A percentile compares a stretch with the other conserved stretches of the same genome.
phyloP scores from a whole-genome alignment of 2,113 vertebrate genomes.

The Symphodus melops region DNA sequence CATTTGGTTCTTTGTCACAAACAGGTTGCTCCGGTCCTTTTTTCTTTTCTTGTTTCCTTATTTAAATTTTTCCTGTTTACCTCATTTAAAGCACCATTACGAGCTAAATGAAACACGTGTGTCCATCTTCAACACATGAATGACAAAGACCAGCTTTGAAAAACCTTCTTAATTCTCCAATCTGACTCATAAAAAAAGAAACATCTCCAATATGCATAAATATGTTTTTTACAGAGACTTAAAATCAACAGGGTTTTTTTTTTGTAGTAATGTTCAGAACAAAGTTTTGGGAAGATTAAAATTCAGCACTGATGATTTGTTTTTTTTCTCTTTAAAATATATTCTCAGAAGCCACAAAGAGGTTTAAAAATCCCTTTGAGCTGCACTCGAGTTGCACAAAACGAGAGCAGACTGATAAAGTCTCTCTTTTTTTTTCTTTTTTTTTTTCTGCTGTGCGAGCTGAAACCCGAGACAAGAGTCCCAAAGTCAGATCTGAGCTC shows the following conservation, averaged over 20 bases:
- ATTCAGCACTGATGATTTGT: not conserved
- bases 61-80: not conserved
- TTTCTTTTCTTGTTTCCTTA: not conserved
- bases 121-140: not conserved
- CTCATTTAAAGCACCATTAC: not conserved
- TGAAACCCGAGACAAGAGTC: conserved; percentile 58
- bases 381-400: conserved; percentile 30
- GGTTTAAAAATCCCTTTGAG: conserved; percentile 33
- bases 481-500: conserved; percentile 55
- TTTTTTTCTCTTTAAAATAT: conserved; percentile 12
- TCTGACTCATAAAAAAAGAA: not conserved
- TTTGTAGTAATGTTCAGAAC: not conserved
- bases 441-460: conserved; percentile 33
- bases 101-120: not conserved
- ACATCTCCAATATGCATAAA: too few species aligned
- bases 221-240: too few species aligned
- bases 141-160: not conserved
- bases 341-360: conserved; percentile 27
- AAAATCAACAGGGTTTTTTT: not conserved
- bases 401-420: conserved; percentile 46
- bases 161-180: not conserved
- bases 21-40: conserved; percentile 9
- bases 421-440: conserved; percentile 26
- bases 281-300: conserved; percentile 19
- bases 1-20: not conserved